phyloP scores from a whole-genome alignment of 2,113 vertebrate genomes.

The Ceyx melanurus region DNA sequence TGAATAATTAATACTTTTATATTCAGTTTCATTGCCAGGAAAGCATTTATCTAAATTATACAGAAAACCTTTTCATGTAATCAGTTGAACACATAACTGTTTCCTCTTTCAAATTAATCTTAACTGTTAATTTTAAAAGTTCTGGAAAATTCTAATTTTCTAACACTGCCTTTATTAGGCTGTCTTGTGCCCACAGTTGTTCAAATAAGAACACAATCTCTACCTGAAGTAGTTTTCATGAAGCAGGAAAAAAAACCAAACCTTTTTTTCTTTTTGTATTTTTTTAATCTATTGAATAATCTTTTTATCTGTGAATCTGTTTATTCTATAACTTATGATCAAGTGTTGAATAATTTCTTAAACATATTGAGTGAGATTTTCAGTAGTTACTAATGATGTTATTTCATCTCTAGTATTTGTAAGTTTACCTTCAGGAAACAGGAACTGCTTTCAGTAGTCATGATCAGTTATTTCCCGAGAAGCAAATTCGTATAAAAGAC shows the following conservation, averaged over 20 bases:
- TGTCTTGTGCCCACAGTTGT: not conserved
- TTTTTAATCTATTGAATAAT: not conserved
- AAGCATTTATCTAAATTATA: constrained; percentile 55
- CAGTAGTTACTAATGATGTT: not conserved
- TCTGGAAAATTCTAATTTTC: not conserved
- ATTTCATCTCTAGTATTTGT: not conserved
- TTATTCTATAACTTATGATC: not conserved
- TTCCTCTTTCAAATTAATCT: constrained; percentile 33
- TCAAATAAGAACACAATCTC: not conserved
- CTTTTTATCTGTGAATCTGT: not conserved
- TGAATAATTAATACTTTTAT: constrained; percentile 55
- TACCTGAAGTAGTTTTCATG: not conserved
- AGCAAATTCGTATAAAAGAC: not conserved
- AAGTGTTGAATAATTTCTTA: not conserved
- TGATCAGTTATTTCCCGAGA: not conserved
- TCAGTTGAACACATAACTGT: not conserved
- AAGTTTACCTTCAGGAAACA: not conserved
- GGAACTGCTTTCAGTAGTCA: not conserved
- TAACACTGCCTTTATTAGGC: not conserved
- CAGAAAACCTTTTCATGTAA: constrained; percentile 20
- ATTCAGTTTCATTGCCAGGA: constrained; percentile 32
- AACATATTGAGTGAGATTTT: not conserved
- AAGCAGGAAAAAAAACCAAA: not conserved
- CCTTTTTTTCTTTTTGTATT: not conserved
- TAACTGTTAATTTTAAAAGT: constrained; percentile 2